phyloP scores from a whole-genome alignment of 64 coral and sea anemone genomes.

The Montipora capricornis region DNA sequence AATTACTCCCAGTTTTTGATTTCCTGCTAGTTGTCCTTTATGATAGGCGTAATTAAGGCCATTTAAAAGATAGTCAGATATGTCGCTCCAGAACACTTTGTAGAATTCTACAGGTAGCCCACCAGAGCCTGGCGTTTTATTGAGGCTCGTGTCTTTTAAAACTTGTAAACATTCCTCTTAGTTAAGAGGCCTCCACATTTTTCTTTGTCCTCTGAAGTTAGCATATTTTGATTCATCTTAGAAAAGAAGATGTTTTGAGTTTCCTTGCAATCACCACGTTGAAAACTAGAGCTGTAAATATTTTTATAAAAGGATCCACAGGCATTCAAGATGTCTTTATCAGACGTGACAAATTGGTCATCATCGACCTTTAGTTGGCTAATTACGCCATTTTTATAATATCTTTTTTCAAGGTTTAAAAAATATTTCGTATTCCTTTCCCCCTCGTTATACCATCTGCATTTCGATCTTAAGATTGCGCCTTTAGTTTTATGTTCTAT shows the following conservation, averaged over 20 bases:
- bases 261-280: too few relatives aligned
- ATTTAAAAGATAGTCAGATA: neutral
- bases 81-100: neutral
- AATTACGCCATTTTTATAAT: neutral
- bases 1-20: conserved; percentile 23
- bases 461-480: neutral
- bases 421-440: neutral
- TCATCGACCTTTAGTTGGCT: neutral
- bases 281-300: too few relatives aligned
- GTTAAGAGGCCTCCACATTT: conserved; percentile 44
- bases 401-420: neutral
- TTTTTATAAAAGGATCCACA: too few relatives aligned
- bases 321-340: too few relatives aligned
- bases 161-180: conserved; percentile 29
- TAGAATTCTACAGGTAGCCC: conserved; percentile 43
- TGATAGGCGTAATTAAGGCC: neutral
- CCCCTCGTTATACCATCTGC: neutral
- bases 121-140: conserved; percentile 30
- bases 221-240: too few relatives aligned
- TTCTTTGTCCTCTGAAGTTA: neutral
- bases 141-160: neutral
- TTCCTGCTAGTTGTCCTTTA: neutral
- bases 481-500: neutral
- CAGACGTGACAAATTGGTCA: too few relatives aligned
- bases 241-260: too few relatives aligned